Conservation (phyloP, 2,888 invertebrate genomes). For the Ormyrus labotus region DNA sequence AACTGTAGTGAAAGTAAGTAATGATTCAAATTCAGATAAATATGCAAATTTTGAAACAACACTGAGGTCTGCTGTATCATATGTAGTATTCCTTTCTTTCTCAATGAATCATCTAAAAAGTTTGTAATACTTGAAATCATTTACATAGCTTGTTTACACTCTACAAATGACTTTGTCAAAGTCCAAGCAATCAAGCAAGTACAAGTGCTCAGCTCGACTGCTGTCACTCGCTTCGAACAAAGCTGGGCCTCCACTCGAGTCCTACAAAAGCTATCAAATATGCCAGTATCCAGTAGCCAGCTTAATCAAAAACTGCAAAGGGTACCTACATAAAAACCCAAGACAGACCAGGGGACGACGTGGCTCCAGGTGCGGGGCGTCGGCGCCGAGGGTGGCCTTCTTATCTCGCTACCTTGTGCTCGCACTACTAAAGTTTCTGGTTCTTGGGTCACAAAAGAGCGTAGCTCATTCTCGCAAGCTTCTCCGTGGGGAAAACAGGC, state of each 20-base stretch:
- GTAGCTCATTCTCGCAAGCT: constrained; percentile 34
- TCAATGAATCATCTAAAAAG: constrained; percentile 33
- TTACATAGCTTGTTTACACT: constrained; percentile 29
- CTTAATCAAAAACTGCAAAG: too few species aligned
- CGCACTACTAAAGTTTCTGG: too few species aligned
- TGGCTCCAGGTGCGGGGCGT: neutral
- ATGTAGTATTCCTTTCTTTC: constrained; percentile 18
- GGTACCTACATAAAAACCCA: constrained; percentile 37
- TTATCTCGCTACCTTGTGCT: too few species aligned
- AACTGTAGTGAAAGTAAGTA: neutral
- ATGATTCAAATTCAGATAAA: neutral
- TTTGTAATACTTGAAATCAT: neutral
- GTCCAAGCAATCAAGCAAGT: too few species aligned
- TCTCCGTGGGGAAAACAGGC: too few species aligned
- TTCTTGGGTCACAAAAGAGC: constrained; percentile 34
- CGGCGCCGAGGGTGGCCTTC: neutral
- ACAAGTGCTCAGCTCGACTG: too few species aligned
- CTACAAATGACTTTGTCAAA: constrained; percentile 34
- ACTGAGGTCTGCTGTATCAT: neutral
- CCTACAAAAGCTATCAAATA: too few species aligned
- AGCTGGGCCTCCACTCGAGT: too few species aligned
- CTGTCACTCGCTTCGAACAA: too few species aligned
- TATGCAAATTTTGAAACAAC: constrained; percentile 15
- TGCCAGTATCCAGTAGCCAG: too few species aligned
- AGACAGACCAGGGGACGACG: constrained; percentile 6